These are phyloP conservation scores for Galbula dea DNA, from an alignment of 2,113 vertebrate species.

Conservation along the genomic window DNA sequence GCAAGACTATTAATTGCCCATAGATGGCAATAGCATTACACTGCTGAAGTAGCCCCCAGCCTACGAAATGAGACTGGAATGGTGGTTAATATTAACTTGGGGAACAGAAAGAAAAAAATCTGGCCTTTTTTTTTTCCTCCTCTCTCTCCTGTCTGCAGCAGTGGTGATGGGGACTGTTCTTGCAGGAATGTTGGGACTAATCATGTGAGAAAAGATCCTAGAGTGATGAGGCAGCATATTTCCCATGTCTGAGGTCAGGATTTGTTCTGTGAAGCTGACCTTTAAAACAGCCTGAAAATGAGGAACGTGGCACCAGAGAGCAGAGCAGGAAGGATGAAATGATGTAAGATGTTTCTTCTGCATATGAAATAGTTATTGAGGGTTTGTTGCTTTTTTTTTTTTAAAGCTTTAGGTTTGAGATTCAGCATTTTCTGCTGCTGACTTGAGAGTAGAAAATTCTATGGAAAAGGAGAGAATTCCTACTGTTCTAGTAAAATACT, in stretches of 20 bases:
- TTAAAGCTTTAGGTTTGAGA: constrained; percentile 30
- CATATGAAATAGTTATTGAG: constrained; percentile 11
- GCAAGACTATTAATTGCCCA: neutral
- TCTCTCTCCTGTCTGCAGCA: neutral
- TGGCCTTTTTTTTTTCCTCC: neutral
- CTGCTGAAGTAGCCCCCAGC: neutral
- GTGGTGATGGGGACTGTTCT: neutral
- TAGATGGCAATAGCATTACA: constrained; percentile 50
- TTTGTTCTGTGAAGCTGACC: constrained; percentile 52
- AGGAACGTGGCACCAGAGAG: constrained; percentile 48
- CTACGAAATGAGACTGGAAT: neutral
- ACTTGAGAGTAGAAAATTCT: neutral
- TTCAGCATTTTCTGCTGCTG: constrained; percentile 45
- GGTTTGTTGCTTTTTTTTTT: neutral
- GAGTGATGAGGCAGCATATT: constrained; percentile 54
- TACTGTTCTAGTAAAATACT: neutral
- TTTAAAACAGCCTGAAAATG: constrained; percentile 57
- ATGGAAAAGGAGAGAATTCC: neutral
- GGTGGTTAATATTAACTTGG: neutral
- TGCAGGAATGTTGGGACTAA: constrained; percentile 39
- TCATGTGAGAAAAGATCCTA: constrained; percentile 44
- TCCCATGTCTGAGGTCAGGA: constrained; percentile 43
- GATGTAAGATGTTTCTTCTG: constrained; percentile 49
- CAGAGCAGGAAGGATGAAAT: constrained; percentile 53
- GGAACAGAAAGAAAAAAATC: neutral